Conservation (phyloP, 2,888 invertebrate species). For the Fragum sueziense region DNA sequence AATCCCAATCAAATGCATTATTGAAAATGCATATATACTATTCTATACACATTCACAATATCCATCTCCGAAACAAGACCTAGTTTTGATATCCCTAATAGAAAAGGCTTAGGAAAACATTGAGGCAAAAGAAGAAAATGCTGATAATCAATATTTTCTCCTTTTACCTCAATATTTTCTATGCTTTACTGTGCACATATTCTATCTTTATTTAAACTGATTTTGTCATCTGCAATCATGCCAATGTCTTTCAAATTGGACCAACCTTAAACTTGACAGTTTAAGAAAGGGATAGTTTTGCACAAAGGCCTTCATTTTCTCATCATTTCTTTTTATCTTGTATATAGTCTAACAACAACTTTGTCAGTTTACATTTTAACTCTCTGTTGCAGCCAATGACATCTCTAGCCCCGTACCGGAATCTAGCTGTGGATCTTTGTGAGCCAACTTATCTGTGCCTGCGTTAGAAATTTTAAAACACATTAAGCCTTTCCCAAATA, state of each 20-base stretch:
- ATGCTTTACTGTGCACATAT: too few relatives aligned
- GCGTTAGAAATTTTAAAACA: background rate
- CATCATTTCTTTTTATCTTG: too few relatives aligned
- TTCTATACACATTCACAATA: background rate
- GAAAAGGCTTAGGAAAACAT: too few relatives aligned
- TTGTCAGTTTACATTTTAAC: background rate
- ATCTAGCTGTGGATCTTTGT: constrained; percentile 44
- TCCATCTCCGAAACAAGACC: too few relatives aligned
- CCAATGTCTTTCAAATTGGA: background rate
- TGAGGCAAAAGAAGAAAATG: too few relatives aligned
- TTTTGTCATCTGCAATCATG: background rate
- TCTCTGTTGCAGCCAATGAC: background rate
- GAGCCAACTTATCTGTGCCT: background rate
- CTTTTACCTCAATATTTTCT: too few relatives aligned
- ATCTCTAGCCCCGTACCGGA: constrained; percentile 33
- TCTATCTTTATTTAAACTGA: too few relatives aligned
- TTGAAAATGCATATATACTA: background rate
- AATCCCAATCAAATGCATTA: too few relatives aligned
- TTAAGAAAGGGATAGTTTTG: background rate
- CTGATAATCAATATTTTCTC: too few relatives aligned
- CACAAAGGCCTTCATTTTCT: background rate
- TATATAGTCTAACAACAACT: too few relatives aligned
- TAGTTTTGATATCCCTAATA: too few relatives aligned
- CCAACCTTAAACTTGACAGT: too few relatives aligned
- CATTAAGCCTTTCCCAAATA: background rate